Conservation (phyloP, 2,888 invertebrate genomes). For the Pandemis heparana region DNA sequence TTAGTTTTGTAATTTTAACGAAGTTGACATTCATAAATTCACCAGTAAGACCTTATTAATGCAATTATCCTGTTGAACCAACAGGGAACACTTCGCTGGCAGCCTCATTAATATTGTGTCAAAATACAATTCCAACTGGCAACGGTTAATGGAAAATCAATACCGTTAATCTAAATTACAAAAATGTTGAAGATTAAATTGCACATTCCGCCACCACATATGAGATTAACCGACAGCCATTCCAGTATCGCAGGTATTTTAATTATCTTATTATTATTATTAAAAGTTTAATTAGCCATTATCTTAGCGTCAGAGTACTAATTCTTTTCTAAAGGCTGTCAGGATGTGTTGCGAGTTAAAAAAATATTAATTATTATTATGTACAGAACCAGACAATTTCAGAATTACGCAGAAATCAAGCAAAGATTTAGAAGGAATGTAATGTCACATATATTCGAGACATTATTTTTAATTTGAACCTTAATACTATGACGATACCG, state of each 20-base stretch:
- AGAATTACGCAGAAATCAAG: not conserved
- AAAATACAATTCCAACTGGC: constrained; percentile 26
- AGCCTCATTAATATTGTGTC: constrained; percentile 28
- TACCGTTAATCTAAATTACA: not conserved
- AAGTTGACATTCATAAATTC: not conserved
- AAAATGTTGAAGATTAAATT: not conserved
- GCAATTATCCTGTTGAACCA: constrained; percentile 32
- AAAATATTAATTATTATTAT: no score
- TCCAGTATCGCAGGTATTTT: not conserved
- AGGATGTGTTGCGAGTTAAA: no score
- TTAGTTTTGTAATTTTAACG: constrained; percentile 9
- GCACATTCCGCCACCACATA: not conserved
- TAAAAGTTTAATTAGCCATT: no score
- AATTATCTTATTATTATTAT: not conserved
- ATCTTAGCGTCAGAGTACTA: no score
- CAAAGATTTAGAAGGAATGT: no score
- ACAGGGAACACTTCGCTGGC: constrained; percentile 27
- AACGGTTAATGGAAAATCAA: constrained; percentile 10
- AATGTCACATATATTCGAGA: no score
- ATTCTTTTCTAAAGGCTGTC: no score
- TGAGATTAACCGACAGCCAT: not conserved
- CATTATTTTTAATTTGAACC: no score
- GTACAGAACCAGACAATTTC: no score
- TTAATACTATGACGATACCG: no score
- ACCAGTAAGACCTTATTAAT: constrained; percentile 20